Base-by-base conservation (phyloP, 2,113 vertebrate species). In the Rafetus swinhoei region DNA sequence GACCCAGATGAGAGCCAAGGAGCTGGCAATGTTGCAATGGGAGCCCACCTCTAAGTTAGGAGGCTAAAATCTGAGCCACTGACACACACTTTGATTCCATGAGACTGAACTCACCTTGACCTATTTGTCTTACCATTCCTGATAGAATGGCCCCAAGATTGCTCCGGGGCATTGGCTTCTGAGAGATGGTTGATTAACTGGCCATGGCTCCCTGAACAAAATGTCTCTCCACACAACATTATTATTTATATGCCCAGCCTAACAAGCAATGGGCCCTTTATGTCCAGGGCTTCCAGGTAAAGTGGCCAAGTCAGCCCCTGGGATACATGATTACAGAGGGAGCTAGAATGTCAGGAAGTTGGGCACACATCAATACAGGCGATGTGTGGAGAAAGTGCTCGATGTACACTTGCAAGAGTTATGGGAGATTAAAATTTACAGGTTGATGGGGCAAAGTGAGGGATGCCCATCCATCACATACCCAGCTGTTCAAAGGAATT, bases 191-290 rank as follows among this genome's bases (percentile, higher is more conserved):
- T 1, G 9, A 27, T 9, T 27, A 11, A 32, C 29, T n/a, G 3
- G 27, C 14, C 10, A 0, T 1, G 27, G 18, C 12, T 16, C 80
- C 65, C 45, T 82, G 35, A 22, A 4, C n/a, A 92, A 72, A 39
- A 1, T 81, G 32, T 11, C 4, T 57, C 15, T 52, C 1, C 39
- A 9, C 21, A 60, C 3, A 5, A 60, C 3, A 5, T 45, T 80
- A 5, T 80, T 5, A 14, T 0, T 69, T 6, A 25, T 39, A 6
- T 2, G 2, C 56, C 1, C 7, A 24, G 4, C 1, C 60, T 2
- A 9, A 21, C 13, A 3, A 1, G 2, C 32, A 12, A 54, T 54
- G 53, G 53, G 53, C 53, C 53, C 53, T 54, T 54, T 72, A 35
- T 35, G 16, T 35, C n/a, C 65, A 14, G 50, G 74, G 74, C 39